Evolutionary conservation across 1,140 invertebrate species (phyloP).

Genomic region (Trichonephila inaurata): DNA sequence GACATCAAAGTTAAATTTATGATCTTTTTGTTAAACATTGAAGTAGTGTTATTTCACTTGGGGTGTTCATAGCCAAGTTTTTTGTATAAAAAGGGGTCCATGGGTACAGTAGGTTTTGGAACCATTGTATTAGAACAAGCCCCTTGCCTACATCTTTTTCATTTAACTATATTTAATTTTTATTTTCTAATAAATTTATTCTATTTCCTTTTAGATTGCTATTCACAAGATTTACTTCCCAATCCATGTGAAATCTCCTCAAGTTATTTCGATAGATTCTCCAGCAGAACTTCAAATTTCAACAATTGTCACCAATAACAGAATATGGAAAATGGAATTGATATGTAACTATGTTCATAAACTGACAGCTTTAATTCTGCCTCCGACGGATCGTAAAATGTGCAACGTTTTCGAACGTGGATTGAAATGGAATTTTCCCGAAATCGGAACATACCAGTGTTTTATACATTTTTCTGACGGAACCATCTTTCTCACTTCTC

Average conservation of each 20-base stretch:
- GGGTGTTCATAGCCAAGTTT: too few species aligned
- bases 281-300: not conserved
- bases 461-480: not conserved
- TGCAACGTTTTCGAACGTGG: not conserved
- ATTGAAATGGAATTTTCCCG: not conserved
- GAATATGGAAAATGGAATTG: not conserved
- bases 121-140: too few species aligned
- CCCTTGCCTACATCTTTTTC: not conserved
- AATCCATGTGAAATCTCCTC: not conserved
- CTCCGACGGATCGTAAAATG: too few species aligned
- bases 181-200: too few species aligned
- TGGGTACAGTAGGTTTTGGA: too few species aligned
- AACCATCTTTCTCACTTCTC: not conserved
- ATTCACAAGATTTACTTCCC: not conserved
- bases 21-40: too few species aligned
- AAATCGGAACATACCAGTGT: not conserved
- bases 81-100: too few species aligned
- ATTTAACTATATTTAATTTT: not conserved
- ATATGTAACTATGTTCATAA: not conserved
- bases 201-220: not conserved
- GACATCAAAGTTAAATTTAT: too few species aligned
- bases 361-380: not conserved
- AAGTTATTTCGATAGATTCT: not conserved
- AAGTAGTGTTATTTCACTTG: too few species aligned
- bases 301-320: not conserved